phyloP scores from a whole-genome alignment of 2,113 vertebrate genomes.

The Phyllostomus discolor region DNA sequence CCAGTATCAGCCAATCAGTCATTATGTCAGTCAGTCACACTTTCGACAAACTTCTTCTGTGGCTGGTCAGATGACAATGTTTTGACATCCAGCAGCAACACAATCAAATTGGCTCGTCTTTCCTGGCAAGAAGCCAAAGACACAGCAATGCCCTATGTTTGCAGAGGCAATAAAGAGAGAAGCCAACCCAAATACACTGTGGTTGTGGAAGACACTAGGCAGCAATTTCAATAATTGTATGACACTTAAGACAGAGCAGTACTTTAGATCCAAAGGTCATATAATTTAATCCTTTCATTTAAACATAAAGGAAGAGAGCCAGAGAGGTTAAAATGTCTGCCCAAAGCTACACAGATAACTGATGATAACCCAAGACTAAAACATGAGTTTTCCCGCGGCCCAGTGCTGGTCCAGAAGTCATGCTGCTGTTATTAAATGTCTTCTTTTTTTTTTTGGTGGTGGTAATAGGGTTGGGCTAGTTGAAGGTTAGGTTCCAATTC shows the following conservation, averaged over 20 bases:
- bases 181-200: neutral
- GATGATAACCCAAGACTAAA: neutral
- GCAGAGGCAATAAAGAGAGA: neutral
- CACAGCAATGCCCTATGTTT: neutral
- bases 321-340: neutral
- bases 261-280: neutral
- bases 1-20: constrained; percentile 83
- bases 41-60: constrained; percentile 55
- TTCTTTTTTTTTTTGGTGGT: neutral
- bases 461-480: neutral
- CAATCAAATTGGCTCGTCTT: constrained; percentile 21
- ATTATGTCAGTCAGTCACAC: constrained; percentile 78
- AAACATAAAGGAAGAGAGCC: neutral
- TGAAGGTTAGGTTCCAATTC: neutral
- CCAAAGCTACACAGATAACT: neutral
- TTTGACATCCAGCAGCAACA: constrained; percentile 60
- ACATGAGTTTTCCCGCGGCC: neutral
- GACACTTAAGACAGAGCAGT: neutral
- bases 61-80: constrained; percentile 11
- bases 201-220: neutral
- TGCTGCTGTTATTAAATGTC: neutral
- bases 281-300: neutral
- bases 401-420: neutral
- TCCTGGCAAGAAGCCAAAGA: constrained; percentile 12
- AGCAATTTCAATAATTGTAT: neutral